phyloP scores from a whole-genome alignment of 2,113 vertebrate genomes.

The Nothoprocta pentlandii region DNA sequence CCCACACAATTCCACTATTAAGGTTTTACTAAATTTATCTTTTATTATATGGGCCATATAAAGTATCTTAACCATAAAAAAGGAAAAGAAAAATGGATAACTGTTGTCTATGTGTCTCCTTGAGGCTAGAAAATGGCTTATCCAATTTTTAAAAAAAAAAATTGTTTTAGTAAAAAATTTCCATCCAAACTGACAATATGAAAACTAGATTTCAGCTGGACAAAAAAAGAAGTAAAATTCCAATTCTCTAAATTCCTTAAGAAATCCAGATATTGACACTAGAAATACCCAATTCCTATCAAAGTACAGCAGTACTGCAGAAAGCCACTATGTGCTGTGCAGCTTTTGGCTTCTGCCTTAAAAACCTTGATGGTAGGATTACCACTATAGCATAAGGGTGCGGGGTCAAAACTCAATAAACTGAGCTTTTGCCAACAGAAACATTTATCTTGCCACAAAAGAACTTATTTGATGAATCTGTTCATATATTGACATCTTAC shows the following conservation, averaged over 20 bases:
- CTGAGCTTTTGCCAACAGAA: slow-evolving; percentile 14
- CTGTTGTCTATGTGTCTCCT: neutral
- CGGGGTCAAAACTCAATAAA: slow-evolving; percentile 33
- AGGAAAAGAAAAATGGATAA: neutral
- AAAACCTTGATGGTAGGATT: neutral
- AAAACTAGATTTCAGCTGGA: slow-evolving; percentile 7
- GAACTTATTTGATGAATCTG: neutral
- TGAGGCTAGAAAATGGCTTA: slow-evolving; percentile 15
- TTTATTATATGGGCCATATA: neutral
- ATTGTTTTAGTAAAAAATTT: slow-evolving; percentile 48
- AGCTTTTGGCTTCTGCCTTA: slow-evolving; percentile 37
- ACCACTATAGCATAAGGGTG: neutral
- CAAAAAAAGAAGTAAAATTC: neutral
- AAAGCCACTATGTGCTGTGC: neutral
- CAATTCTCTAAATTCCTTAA: slow-evolving; percentile 13
- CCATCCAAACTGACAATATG: neutral
- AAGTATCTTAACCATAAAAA: neutral
- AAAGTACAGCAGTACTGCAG: neutral
- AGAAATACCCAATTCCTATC: neutral
- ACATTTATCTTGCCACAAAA: slow-evolving; percentile 29
- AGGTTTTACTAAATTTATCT: neutral
- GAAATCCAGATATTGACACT: neutral
- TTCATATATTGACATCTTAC: neutral
- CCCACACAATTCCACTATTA: neutral
- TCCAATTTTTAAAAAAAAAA: neutral